phyloP scores from a whole-genome alignment of 2,888 invertebrate genomes.

The Chalcosyrphus nemorum region DNA sequence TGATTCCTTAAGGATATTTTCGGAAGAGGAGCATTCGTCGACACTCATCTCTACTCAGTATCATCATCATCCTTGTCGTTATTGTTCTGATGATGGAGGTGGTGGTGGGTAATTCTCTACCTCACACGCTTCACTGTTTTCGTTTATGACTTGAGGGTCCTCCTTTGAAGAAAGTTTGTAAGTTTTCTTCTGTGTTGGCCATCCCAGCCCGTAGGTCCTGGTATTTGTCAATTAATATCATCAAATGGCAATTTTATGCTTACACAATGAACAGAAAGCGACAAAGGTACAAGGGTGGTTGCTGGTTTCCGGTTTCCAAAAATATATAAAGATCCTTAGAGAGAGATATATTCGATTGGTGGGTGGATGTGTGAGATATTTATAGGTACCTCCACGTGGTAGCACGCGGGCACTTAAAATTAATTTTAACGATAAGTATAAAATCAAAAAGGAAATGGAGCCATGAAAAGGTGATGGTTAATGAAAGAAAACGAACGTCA shows the following conservation, averaged over 20 bases:
- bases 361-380: neutral
- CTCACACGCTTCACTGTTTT: no score
- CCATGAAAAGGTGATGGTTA: neutral
- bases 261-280: neutral
- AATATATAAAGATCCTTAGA: neutral
- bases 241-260: slow-evolving; percentile 34
- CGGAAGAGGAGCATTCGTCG: neutral
- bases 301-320: neutral
- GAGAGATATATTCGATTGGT: no score
- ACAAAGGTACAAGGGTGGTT: neutral
- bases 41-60: neutral
- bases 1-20: slow-evolving; percentile 12
- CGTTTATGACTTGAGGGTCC: neutral
- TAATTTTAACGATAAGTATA: slow-evolving; percentile 24
- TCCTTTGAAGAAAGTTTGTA: neutral
- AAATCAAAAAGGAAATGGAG: slow-evolving; percentile 18
- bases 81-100: slow-evolving; percentile 5
- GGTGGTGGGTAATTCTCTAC: neutral
- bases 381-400: neutral
- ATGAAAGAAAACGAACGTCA: neutral
- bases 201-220: neutral
- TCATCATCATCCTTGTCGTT: neutral
- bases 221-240: slow-evolving; percentile 29
- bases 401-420: slow-evolving; percentile 12
- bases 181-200: neutral